Evolutionary conservation across 2,888 invertebrate species (phyloP), one percentile per base, ranked within the genome.

Genomic region (Periphyllus acericola): DNA sequence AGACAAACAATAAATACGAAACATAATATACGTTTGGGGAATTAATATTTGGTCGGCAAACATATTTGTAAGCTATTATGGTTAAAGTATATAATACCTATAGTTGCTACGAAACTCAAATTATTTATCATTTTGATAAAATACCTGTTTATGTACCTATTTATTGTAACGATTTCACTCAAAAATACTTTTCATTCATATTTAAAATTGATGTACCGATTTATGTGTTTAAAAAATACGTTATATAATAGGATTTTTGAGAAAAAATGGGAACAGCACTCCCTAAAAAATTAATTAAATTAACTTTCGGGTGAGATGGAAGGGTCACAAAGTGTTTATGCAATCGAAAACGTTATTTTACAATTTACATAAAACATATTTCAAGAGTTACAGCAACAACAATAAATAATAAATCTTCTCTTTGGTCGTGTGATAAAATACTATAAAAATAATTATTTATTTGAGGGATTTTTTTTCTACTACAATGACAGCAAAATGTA

Each of bases 281-380:
- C 34, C 52, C 17, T n/a, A 34, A 25, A 72, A 34, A 83, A 72
- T 83, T 83, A 83, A 83, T 83, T 71, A 55, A 83, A 83, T 72
- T 83, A 83, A 72, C 52, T 72, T 34, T 3, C n/a, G 34, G 72
- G 17, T 3, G 34, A 83, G 52, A 34, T 32, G 17, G 46, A 55
- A 68, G 68, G 81, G 55, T 14, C 71, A 34, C 52, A 52, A 72
- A 83, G 72, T 83, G 82, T 83, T 83, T 83, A 52, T 55, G 36
- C 55, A 83, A 83, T 83, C 72, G 52, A 83, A 83, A 83, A 72
- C 72, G 82, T 83, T 72, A 82, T 55, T 83, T 72, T 72, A 52
- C 52, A 55, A 72, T 83, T 72, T 72, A 34, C 52, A 72, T 83
- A 83, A 83, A 83, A 72, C 82, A 83, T 52, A 72, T 83, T 83